Conservation (phyloP, 2,113 vertebrate species). For the Phylloscopus whistleri region DNA sequence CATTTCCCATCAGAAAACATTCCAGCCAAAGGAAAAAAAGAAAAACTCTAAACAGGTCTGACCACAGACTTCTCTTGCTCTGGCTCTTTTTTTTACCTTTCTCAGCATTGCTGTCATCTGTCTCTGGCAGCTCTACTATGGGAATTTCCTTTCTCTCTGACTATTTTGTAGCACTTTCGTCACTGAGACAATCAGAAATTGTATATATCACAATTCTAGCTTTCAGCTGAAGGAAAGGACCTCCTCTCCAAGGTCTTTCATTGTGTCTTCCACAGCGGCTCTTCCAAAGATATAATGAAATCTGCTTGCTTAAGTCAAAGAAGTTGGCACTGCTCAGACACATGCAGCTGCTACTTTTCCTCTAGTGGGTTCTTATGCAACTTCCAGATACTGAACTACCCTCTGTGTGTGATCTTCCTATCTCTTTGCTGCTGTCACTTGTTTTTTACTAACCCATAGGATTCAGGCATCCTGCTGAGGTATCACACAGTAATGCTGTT, state of each 20-base stretch:
- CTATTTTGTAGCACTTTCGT: not conserved
- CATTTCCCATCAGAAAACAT: not conserved
- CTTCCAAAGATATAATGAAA: not conserved
- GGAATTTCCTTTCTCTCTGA: constrained; percentile 20
- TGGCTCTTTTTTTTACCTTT: not conserved
- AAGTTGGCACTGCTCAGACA: not conserved
- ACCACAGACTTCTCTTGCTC: not conserved
- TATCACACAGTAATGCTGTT: not conserved
- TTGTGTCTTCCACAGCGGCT: not conserved
- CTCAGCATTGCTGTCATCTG: not conserved
- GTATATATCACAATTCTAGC: not conserved
- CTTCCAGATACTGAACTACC: not conserved
- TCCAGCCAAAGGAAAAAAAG: not conserved
- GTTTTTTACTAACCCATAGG: not conserved
- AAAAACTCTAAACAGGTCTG: not conserved
- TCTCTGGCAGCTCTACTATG: constrained; percentile 4
- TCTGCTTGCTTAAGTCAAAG: not conserved
- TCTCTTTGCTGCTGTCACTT: not conserved
- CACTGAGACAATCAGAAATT: not conserved
- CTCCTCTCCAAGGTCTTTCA: not conserved
- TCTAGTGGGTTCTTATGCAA: not conserved
- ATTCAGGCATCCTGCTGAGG: not conserved
- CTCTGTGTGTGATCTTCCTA: not conserved
- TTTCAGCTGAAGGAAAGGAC: constrained; percentile 29
- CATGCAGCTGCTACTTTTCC: not conserved